phyloP scores from a whole-genome alignment of 2,797 vertebrate genomes.

The Propithecus perrieri region DNA sequence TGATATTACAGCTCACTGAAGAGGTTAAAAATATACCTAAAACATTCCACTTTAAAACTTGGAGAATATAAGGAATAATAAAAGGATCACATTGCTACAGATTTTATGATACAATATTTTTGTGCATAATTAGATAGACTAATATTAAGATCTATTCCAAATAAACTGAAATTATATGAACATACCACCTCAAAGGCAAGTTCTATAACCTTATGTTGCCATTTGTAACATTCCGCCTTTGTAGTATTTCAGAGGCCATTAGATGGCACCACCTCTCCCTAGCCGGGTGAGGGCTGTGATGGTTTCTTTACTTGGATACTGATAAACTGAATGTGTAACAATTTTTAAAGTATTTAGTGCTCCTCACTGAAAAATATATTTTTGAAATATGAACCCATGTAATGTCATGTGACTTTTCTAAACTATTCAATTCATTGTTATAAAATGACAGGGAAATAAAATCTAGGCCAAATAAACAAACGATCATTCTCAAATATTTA shows the following conservation, averaged over 20 bases:
- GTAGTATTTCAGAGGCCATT: conserved; percentile 91
- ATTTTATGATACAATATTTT: background rate
- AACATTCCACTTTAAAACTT: background rate
- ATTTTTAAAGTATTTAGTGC: conserved; percentile 86
- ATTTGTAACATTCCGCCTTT: conserved; percentile 88
- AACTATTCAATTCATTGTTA: conserved; percentile 93
- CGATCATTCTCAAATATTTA: background rate
- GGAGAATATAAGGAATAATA: background rate
- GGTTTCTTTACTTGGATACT: conserved; percentile 85
- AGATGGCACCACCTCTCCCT: conserved; percentile 91
- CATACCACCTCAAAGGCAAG: conserved; percentile 92
- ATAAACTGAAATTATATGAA: conserved; percentile 92
- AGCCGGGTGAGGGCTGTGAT: conserved; percentile 90
- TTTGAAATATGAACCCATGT: conserved; percentile 84
- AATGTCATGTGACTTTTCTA: conserved; percentile 90
- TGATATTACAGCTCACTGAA: background rate
- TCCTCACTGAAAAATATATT: conserved; percentile 85
- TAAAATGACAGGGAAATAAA: conserved; percentile 91
- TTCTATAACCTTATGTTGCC: conserved; percentile 89
- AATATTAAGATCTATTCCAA: conserved; percentile 64
- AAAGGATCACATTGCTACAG: background rate
- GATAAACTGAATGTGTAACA: conserved; percentile 81
- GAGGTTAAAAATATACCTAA: background rate
- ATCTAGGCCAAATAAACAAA: conserved; percentile 22
- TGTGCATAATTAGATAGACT: background rate